Evolutionary conservation across 2,888 invertebrate species (phyloP).

Genomic region (Cryptocephalus primarius): DNA sequence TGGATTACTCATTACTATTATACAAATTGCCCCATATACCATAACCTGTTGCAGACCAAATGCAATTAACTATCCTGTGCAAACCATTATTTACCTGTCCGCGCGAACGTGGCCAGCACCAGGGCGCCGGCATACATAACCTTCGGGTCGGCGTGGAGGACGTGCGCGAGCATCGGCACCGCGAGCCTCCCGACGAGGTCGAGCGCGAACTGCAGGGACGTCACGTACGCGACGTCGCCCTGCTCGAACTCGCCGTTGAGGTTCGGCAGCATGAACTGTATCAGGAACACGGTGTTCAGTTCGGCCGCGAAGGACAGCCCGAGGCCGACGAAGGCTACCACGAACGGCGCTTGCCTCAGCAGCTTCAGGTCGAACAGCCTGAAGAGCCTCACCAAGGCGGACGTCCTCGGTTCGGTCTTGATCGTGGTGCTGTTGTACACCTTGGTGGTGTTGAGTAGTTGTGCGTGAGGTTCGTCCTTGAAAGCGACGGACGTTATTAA

Average conservation of each 20-base stretch:
- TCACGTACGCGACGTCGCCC: constrained; percentile 30
- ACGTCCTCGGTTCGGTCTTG: constrained; percentile 10
- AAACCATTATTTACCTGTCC: no score
- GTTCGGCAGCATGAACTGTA: constrained; percentile 36
- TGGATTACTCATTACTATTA: no score
- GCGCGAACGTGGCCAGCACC: constrained; percentile 29
- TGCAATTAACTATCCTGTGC: no score
- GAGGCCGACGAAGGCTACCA: constrained; percentile 30
- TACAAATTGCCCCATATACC: no score
- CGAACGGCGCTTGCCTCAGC: constrained; percentile 27
- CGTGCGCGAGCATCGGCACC: constrained; percentile 32
- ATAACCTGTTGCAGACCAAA: no score
- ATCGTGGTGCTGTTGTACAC: constrained; percentile 27
- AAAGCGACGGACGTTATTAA: constrained; percentile 2
- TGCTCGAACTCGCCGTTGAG: constrained; percentile 27
- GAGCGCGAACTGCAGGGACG: constrained; percentile 32
- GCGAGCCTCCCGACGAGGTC: constrained; percentile 35
- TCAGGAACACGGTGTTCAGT: constrained; percentile 38
- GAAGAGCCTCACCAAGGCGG: constrained; percentile 18
- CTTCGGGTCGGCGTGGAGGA: constrained; percentile 27
- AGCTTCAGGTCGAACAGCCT: constrained; percentile 29
- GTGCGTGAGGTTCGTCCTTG: constrained; percentile 10
- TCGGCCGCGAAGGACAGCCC: constrained; percentile 40
- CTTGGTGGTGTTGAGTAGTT: constrained; percentile 5
- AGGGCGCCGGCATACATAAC: constrained; percentile 33